Base-by-base conservation (phyloP, 2,797 vertebrate genomes). In the Gallinago nigripennis region DNA sequence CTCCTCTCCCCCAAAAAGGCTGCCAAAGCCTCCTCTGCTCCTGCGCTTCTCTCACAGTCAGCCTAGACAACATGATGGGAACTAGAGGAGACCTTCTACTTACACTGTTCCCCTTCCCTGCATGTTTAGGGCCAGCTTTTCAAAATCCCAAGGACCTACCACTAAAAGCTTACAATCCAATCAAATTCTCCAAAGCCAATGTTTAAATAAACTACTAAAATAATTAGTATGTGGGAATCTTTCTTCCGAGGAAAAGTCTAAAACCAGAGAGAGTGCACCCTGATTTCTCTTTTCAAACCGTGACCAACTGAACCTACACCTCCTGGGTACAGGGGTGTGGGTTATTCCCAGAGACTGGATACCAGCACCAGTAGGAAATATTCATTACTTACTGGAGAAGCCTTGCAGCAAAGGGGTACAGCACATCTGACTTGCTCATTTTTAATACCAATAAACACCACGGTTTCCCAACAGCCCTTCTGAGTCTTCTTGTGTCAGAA, bases 311-410 rank as follows among this genome's bases (percentile, higher is more conserved):
- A 30, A 53, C 13, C 60, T 46, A 6, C 57, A 23, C 41, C 24
- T 48, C 35, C 57, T 14, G 50, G 31, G 6, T 4, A 2, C 21
- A 5, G 2, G 1, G 0, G 31, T 8, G 6, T 15, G 43, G 27
- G 61, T 63, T 3, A 11, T 10, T 33, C 45, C 25, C 31, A 21
- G 51, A 58, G 57, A 25, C 2, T 20, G 75, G 58, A 35, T 4
- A 28, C 9, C 54, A 86, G 45, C 37, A 13, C 15, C 2, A 11
- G 6, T 0, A 72, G 39, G 57, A 83, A 73, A 15, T 10, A 27
- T 30, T 43, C 41, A 46, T 25, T 28, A 65, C 16, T 41, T 45
- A 13, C 39, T 50, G n/a, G 16, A 86, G 68, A 56, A 76, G 60
- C 37, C 12, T 28, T 60, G 30, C 5, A 12, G 48, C 65, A 53